A percentile compares a stretch with the other conserved stretches of the same genome.
Evolutionary conservation across 2,888 invertebrate species (phyloP).

Genomic region (Leucophenga maculata): DNA sequence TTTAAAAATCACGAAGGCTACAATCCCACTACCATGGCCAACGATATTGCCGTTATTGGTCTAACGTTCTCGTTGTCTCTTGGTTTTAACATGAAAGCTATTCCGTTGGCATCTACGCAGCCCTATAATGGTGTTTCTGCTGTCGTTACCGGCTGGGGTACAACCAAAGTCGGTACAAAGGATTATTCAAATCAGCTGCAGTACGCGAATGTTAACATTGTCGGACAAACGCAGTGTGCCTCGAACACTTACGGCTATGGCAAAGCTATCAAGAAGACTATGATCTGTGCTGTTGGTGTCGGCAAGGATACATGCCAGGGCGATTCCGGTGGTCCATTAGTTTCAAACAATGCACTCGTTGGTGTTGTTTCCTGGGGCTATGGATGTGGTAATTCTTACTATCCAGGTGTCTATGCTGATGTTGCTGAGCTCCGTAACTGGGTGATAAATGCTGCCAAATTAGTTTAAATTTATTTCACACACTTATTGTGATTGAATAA

Average conservation of each 20-base stretch:
- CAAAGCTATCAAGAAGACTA: conserved; percentile 36
- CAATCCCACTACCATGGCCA: conserved; percentile 71
- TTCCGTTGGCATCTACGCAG: conserved; percentile 71
- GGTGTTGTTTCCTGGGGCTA: conserved; percentile 68
- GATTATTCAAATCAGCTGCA: conserved; percentile 70
- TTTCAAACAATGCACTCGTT: conserved; percentile 45
- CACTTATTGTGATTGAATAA: background rate
- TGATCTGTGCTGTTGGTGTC: conserved; percentile 56
- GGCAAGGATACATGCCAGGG: conserved; percentile 64
- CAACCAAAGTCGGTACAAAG: conserved; percentile 55
- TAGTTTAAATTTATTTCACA: no score
- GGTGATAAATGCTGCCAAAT: conserved; percentile 33
- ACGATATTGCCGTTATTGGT: conserved; percentile 76
- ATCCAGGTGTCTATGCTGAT: conserved; percentile 60
- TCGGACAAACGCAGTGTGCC: conserved; percentile 70
- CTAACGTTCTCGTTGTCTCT: conserved; percentile 50
- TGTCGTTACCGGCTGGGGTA: conserved; percentile 58
- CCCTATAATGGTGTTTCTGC: conserved; percentile 47
- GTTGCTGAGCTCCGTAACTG: conserved; percentile 51
- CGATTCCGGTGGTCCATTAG: conserved; percentile 68
- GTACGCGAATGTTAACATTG: conserved; percentile 70
- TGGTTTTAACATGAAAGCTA: conserved; percentile 66
- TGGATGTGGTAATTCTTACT: conserved; percentile 56
- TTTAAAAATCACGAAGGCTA: conserved; percentile 68
- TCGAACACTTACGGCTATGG: conserved; percentile 68